Base-by-base conservation (phyloP, 2,888 invertebrate genomes). In the Thymelicus lineola region DNA sequence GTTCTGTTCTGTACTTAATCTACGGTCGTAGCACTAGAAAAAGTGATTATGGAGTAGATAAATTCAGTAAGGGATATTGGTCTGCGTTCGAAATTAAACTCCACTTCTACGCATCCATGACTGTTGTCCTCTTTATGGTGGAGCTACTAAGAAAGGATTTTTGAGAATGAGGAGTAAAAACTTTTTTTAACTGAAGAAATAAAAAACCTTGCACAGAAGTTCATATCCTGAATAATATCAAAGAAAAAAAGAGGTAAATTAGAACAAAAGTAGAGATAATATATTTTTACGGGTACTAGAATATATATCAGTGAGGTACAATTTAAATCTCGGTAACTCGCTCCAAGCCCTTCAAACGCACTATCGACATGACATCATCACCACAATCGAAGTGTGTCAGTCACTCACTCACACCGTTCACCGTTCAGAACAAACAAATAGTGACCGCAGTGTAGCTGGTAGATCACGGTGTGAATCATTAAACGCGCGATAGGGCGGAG, bases 391-490 rank as follows among this genome's bases (percentile, higher is more conserved):
- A 15, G 62, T 45, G 48, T 70, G 62, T 42, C 50, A 61, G 48
- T 63, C 59, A 6, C 50, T 17, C 50, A 48, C 48, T 15, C 48
- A 50, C 66, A 64, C 71, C 71, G 66, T 75, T 74, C 28, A 28
- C 28, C 28, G 28, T 28, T 1, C 71, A 63, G 65, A 70, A 67
- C 45, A 14, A 28, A 48, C 48, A 48, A 36, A 62, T 48, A 63
- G 53, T 63, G 63, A 63, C 63, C 63, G 53, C 63, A 14, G 63
- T 35, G n/a, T n/a, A n/a, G n/a, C 28, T 28, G 28, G 28, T 62
- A 75, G 74, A 77, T 80, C 79, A 75, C 73, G 63, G 79, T 77
- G 82, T 87, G 87, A 86, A 84, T 86, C 87, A 87, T 86, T 84
- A 83, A 81, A 79, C 80, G 76, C 77, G 63, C 81, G 83, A 85